phyloP scores from a whole-genome alignment of 2,888 invertebrate species.

The Hypena proboscidalis region DNA sequence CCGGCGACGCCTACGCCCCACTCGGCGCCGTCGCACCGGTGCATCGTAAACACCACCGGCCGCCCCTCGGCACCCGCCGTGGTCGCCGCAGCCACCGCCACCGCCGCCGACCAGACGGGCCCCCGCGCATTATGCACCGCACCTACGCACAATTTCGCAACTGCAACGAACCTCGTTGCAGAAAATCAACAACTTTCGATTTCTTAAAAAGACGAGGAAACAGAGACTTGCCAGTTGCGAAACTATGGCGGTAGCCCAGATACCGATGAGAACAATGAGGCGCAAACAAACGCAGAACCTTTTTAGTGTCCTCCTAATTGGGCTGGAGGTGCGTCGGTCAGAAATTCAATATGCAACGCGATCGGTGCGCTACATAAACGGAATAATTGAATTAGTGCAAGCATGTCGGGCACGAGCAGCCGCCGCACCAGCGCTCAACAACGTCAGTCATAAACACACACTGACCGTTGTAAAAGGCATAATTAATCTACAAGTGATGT shows the following conservation, averaged over 20 bases:
- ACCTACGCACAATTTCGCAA: constrained; percentile 81
- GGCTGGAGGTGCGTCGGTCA: constrained; percentile 68
- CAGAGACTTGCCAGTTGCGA: constrained; percentile 62
- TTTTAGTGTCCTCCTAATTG: constrained; percentile 81
- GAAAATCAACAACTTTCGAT: constrained; percentile 80
- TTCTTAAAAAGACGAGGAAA: constrained; percentile 81
- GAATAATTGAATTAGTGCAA: constrained; percentile 80
- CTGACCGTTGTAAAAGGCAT: neutral
- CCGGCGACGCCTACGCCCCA: constrained; percentile 84
- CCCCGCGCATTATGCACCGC: constrained; percentile 74
- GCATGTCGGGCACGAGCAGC: constrained; percentile 64
- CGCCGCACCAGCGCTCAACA: constrained; percentile 35
- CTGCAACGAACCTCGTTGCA: constrained; percentile 59
- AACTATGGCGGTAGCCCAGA: constrained; percentile 73
- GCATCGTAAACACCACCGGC: constrained; percentile 77
- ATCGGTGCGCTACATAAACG: constrained; percentile 75
- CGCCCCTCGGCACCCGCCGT: constrained; percentile 70
- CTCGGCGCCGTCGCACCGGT: constrained; percentile 73
- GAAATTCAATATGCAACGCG: constrained; percentile 81
- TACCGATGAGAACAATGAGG: constrained; percentile 77
- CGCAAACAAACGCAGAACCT: constrained; percentile 73
- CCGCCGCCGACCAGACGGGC: constrained; percentile 66
- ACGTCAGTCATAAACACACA: too few relatives aligned
- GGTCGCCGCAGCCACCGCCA: constrained; percentile 48
- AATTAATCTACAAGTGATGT: neutral